Base-by-base conservation (phyloP, 1,140 invertebrate genomes). In the Drosophila kanapiae region DNA sequence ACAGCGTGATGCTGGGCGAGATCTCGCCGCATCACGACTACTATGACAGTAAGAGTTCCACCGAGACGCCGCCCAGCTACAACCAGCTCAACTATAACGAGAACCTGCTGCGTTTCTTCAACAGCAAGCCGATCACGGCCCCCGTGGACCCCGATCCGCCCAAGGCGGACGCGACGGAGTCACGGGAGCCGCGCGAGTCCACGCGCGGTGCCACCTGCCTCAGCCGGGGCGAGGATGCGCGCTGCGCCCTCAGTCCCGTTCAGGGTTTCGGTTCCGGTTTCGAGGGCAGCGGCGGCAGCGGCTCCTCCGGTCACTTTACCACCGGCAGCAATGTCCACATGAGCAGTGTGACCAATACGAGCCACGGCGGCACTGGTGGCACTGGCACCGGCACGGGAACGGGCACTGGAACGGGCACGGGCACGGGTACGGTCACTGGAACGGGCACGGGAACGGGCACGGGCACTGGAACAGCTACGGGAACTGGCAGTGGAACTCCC, bases 11-110 rank as follows among this genome's bases (percentile, higher is more conserved):
- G 95, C 93, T 97, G 7, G 97, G 97, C 4, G 96, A 97, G 88
- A 97, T 98, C 70, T 97, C 97, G 10, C 97, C 97, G 5, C 96
- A 97, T 92, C 96, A 97, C 83, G 96, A 97, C 60, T 90, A 88
- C 91, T 95, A 94, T 90, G 96, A 97, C 91, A 97, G 96, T 87
- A 97, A 97, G 93, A 96, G 96, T 6, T 97, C 96, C 18, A 96
- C 95, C 1, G 96, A 96, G 83, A 97, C 96, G 23, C 96, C 96
- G 31, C 95, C 96, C 6, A 97, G 96, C 82, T 98, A 97, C 93
- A 97, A 96, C 90, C 96, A 98, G 87, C 94, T 98, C 7, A 98
- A 97, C 93, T 98, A 97, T 91, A 96, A 97, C 86, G 96, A 98
- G 90, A 98, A 96, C 82, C 94, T 98, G 43, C 95, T 97, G 91